Conservation (phyloP, 2,113 vertebrate genomes). For the Petroica traversi region DNA sequence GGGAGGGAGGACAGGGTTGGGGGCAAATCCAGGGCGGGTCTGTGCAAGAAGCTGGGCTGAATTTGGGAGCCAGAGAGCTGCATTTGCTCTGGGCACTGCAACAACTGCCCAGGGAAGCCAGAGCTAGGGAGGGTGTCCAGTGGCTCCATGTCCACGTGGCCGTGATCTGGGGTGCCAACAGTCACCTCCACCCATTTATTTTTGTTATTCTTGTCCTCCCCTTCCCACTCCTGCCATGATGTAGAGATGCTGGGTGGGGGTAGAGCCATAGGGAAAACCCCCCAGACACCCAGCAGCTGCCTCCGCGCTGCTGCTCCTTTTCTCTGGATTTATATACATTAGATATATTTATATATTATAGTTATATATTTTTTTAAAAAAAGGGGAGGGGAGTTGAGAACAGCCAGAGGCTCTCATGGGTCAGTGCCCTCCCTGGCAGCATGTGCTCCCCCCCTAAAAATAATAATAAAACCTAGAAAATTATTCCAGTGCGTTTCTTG, state of each 20-base stretch:
- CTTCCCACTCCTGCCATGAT: background rate
- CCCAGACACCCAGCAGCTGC: background rate
- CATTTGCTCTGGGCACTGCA: background rate
- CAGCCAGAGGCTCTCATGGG: conserved; percentile 3
- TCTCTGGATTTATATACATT: conserved; percentile 64
- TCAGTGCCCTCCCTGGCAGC: conserved; percentile 30
- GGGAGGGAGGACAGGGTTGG: background rate
- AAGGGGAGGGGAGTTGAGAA: background rate
- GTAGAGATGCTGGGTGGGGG: background rate
- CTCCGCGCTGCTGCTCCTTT: background rate
- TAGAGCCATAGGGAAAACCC: background rate
- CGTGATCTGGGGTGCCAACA: background rate
- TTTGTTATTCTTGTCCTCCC: background rate
- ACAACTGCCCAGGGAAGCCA: background rate
- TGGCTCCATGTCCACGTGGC: background rate
- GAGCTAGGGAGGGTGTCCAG: background rate
- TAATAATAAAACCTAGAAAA: conserved; percentile 71
- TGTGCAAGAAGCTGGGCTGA: background rate
- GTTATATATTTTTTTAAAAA: conserved; percentile 74
- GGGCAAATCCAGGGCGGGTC: background rate
- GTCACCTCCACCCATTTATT: background rate
- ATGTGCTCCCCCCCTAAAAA: background rate
- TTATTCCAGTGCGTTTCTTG: conserved; percentile 71
- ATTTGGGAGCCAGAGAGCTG: background rate
- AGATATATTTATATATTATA: conserved; percentile 80